These are phyloP conservation scores for Poecile atricapillus DNA, from an alignment of 2,113 vertebrate genomes.

Conservation along the genomic window DNA sequence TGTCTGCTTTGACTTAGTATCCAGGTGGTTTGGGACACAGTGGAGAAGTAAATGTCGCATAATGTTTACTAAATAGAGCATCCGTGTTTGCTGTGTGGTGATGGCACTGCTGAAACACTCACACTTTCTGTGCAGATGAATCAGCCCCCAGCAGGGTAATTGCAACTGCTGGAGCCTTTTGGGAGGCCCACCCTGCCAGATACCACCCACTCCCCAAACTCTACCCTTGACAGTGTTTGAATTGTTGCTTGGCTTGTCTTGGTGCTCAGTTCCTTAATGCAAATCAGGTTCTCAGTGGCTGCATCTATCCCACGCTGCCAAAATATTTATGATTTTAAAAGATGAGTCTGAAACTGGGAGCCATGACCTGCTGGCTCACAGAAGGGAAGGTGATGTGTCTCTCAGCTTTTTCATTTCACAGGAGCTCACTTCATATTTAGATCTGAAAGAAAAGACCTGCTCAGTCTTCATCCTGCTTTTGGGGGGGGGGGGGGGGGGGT, in stretches of 20 bases:
- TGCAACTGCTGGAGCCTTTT: not conserved
- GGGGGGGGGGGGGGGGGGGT: no score
- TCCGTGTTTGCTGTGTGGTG: not conserved
- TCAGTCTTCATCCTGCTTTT: not conserved
- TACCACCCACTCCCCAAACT: not conserved
- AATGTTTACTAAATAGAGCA: not conserved
- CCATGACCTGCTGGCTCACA: not conserved
- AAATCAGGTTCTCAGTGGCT: not conserved
- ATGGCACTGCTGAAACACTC: not conserved
- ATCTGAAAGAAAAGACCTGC: not conserved
- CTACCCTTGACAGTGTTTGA: not conserved
- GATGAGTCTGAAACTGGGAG: not conserved
- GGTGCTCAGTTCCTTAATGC: not conserved
- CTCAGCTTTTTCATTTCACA: not conserved
- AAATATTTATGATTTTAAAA: not conserved
- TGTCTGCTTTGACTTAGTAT: not conserved
- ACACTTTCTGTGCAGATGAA: not conserved
- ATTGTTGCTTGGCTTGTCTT: not conserved
- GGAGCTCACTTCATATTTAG: rapidly evolving
- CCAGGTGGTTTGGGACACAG: not conserved
- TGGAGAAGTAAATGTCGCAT: not conserved
- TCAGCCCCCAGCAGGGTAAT: not conserved
- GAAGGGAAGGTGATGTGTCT: not conserved
- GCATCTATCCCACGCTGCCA: not conserved
- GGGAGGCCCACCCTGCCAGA: not conserved